These are phyloP conservation scores for Dasyornis broadbenti DNA, from an alignment of 2,113 vertebrate species.

Conservation along the genomic window DNA sequence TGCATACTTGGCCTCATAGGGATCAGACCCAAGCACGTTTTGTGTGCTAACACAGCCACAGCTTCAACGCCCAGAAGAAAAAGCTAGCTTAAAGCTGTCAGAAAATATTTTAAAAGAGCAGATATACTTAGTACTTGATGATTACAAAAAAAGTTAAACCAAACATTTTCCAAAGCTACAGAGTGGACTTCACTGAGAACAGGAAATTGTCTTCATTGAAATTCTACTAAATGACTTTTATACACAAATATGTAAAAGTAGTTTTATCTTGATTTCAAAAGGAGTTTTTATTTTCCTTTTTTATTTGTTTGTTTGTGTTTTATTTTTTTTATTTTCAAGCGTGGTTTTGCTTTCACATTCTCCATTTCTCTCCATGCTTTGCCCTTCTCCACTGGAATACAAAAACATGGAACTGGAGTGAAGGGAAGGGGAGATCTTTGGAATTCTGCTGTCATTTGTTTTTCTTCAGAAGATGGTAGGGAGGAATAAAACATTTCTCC, in stretches of 20 bases:
- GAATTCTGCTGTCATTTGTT: neutral
- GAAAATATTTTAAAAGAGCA: neutral
- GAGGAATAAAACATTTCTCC: neutral
- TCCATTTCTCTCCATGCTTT: neutral
- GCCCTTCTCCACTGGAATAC: neutral
- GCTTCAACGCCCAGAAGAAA: neutral
- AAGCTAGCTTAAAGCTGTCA: neutral
- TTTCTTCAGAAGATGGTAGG: neutral
- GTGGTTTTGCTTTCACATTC: neutral
- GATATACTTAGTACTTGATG: neutral
- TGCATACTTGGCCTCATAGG: fast-evolving
- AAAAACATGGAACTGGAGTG: neutral
- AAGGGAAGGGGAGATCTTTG: neutral
- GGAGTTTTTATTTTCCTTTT: neutral
- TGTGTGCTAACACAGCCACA: neutral
- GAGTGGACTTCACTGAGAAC: neutral
- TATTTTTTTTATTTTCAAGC: neutral
- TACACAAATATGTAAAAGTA: neutral
- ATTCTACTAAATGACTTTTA: neutral
- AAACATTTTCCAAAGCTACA: neutral
- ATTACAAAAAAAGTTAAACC: neutral
- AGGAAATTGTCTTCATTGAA: neutral
- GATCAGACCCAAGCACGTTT: neutral
- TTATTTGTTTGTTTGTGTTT: neutral
- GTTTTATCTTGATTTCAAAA: neutral